Percentiles rank a stretch among this genome's conserved stretches.
These are phyloP conservation scores for Sebastes cheni DNA, from an alignment of 2,797 vertebrate species.

Conservation along the genomic window DNA sequence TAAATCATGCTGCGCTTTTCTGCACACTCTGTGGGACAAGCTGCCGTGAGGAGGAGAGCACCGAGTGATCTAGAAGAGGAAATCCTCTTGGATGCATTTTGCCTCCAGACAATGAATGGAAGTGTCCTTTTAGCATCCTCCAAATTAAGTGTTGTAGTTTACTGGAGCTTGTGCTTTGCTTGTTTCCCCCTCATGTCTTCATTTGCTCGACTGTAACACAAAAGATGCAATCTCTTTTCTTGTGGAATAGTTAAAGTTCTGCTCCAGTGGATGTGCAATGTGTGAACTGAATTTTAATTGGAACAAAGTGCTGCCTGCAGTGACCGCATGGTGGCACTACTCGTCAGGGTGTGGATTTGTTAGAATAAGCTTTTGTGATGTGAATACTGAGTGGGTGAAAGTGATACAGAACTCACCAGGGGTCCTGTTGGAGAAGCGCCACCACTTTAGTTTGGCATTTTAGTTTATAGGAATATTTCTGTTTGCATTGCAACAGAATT, in stretches of 20 bases:
- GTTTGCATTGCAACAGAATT: not conserved
- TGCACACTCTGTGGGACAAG: not conserved
- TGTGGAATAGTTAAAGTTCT: not conserved
- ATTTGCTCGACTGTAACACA: constrained; percentile 14
- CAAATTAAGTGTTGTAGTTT: constrained; percentile 16
- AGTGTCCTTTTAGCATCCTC: constrained; percentile 71
- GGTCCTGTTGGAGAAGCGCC: not conserved
- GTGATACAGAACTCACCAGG: constrained; percentile 30
- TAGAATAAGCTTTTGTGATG: constrained; percentile 49
- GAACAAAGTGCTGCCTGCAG: not conserved
- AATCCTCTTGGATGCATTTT: constrained; percentile 69
- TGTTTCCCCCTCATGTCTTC: constrained; percentile 21
- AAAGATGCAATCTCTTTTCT: not conserved
- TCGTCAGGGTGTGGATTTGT: constrained; percentile 45
- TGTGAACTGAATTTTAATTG: constrained; percentile 21
- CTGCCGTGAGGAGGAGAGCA: constrained; percentile 35
- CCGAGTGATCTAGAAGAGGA: constrained; percentile 68
- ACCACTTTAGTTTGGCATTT: not conserved
- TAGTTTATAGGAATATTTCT: not conserved
- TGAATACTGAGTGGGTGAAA: constrained; percentile 57
- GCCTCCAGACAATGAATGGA: constrained; percentile 73
- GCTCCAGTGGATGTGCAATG: not conserved
- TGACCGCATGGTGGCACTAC: constrained; percentile 72
- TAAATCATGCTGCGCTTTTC: constrained; percentile 6
- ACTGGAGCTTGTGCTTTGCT: constrained; percentile 1